A percentile compares a stretch with the other conserved stretches of the same genome.
These are phyloP conservation scores for Falco naumanni DNA, from an alignment of 2,797 vertebrate species.

Conservation along the genomic window DNA sequence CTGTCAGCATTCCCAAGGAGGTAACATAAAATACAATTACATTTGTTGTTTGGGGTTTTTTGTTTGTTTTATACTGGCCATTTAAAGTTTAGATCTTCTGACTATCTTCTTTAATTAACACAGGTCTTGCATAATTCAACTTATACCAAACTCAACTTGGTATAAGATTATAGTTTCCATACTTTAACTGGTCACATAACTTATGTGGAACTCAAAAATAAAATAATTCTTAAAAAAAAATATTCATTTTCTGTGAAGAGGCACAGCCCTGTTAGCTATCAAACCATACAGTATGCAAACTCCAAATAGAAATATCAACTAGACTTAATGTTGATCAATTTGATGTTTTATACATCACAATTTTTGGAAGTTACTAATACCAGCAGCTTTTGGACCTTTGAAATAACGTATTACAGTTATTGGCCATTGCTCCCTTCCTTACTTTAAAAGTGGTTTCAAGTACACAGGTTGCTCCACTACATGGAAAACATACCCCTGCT, in stretches of 20 bases:
- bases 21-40: background rate
- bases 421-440: background rate
- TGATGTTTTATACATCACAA: background rate
- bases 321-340: background rate
- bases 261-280: background rate
- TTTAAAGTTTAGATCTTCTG: background rate
- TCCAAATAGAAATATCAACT: background rate
- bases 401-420: background rate
- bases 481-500: background rate
- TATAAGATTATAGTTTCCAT: background rate
- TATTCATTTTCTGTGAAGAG: background rate
- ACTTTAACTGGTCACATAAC: background rate
- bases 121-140: background rate
- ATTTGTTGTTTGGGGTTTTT: rapidly evolving
- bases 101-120: background rate
- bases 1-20: background rate
- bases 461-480: background rate
- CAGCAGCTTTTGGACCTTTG: background rate
- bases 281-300: background rate
- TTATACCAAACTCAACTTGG: background rate
- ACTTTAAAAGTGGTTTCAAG: background rate
- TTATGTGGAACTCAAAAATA: background rate
- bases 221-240: too few species aligned
- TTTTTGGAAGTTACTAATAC: background rate
- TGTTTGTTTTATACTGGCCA: background rate